Evolutionary conservation across 2,797 vertebrate species (phyloP).

Genomic region (Tauraco hartlaubi): DNA sequence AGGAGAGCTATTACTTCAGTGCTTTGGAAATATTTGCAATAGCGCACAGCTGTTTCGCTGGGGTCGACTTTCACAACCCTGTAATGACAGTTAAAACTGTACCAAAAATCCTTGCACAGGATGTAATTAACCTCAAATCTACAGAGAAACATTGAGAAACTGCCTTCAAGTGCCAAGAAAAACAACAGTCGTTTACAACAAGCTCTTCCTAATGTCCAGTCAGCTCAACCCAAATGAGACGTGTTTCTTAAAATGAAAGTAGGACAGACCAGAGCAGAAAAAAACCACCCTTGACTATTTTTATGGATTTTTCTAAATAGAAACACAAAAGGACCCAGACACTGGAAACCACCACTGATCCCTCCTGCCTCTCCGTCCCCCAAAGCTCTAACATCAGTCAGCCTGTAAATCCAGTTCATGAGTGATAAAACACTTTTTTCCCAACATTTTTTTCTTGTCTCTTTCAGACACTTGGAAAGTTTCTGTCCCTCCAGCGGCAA

Average conservation of each 20-base stretch:
- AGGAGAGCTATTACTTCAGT: neutral
- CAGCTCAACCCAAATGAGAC: conserved; percentile 49
- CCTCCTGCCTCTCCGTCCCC: neutral
- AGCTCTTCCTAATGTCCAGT: conserved; percentile 69
- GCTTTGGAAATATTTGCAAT: conserved; percentile 7
- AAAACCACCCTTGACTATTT: neutral
- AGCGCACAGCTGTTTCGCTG: conserved; percentile 51
- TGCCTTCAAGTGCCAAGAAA: conserved; percentile 76
- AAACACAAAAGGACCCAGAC: neutral
- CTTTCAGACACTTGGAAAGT: neutral
- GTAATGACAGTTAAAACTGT: conserved; percentile 55
- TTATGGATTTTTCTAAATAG: neutral
- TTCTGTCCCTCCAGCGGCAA: conserved; percentile 30
- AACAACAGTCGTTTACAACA: conserved; percentile 65
- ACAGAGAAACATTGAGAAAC: conserved; percentile 75
- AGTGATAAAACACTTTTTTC: neutral
- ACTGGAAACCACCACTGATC: neutral
- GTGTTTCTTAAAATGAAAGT: conserved; percentile 35
- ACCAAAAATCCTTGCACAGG: conserved; percentile 74
- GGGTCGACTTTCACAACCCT: conserved; percentile 57
- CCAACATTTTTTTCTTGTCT: conserved; percentile 16
- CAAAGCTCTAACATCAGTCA: neutral
- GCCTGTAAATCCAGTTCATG: neutral
- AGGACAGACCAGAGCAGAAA: neutral
- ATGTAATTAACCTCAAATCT: conserved; percentile 78